A percentile compares a stretch with the other conserved stretches of the same genome.
Conservation (phyloP, 2,797 vertebrate species). For the Onychomys leucogaster region DNA sequence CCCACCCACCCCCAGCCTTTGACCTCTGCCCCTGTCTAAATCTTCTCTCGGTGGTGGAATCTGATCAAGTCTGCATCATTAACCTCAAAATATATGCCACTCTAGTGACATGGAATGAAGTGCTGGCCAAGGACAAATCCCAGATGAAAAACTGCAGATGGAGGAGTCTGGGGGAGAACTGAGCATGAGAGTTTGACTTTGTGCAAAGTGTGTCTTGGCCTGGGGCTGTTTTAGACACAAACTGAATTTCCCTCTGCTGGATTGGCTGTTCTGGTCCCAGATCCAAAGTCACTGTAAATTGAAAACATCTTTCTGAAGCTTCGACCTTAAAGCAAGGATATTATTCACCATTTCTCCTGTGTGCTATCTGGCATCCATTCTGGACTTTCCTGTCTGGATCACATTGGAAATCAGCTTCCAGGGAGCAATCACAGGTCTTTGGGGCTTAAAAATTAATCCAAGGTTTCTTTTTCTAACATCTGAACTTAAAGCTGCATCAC, state of each 20-base stretch:
- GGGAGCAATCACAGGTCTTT: slow-evolving; percentile 39
- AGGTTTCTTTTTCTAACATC: slow-evolving; percentile 56
- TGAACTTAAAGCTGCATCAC: slow-evolving; percentile 39
- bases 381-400: slow-evolving; percentile 58
- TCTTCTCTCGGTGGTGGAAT: background rate
- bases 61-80: background rate
- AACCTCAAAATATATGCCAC: background rate
- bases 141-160: background rate
- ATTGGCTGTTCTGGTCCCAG: slow-evolving; percentile 6
- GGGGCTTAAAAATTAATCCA: background rate
- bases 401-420: slow-evolving; percentile 62
- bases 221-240: slow-evolving; percentile 18
- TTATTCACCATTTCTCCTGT: slow-evolving; percentile 45
- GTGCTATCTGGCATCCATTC: slow-evolving; percentile 59
- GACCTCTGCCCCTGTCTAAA: background rate
- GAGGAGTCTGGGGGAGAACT: background rate
- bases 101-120: background rate
- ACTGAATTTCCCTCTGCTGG: background rate
- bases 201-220: background rate
- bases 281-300: slow-evolving; percentile 41
- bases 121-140: background rate
- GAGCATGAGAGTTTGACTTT: background rate
- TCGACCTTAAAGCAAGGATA: slow-evolving; percentile 11
- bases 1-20: background rate
- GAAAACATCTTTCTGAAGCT: slow-evolving; percentile 68